Percentiles rank a stretch among this genome's conserved stretches.
Evolutionary conservation across 2,888 invertebrate genomes (phyloP).

Genomic region (Clivina fossor): DNA sequence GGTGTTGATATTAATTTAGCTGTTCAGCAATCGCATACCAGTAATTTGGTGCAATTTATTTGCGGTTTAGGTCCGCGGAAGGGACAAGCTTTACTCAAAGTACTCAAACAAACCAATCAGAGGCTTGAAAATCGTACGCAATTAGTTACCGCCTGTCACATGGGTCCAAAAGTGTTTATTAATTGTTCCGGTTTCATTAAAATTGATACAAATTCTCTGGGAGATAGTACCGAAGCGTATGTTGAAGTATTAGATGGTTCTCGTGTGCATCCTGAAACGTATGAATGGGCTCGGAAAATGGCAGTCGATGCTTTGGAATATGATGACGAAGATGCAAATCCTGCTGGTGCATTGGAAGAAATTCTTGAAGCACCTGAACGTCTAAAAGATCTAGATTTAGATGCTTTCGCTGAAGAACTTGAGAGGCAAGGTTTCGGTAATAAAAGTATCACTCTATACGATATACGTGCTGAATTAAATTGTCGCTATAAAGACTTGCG

Average conservation of each 20-base stretch:
- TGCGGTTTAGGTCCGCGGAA: slow-evolving; percentile 97
- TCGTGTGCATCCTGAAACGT: slow-evolving; percentile 97
- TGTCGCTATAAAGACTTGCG: slow-evolving; percentile 90
- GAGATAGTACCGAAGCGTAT: slow-evolving; percentile 92
- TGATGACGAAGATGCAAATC: slow-evolving; percentile 95
- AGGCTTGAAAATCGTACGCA: slow-evolving; percentile 93
- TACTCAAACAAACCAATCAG: slow-evolving; percentile 88
- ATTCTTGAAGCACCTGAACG: slow-evolving; percentile 94
- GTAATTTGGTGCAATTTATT: slow-evolving; percentile 91
- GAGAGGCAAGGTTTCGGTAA: slow-evolving; percentile 80
- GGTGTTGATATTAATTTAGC: slow-evolving; percentile 96
- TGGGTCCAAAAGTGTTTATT: slow-evolving; percentile 94
- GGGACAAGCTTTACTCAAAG: slow-evolving; percentile 81
- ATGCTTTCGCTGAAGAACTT: slow-evolving; percentile 97
- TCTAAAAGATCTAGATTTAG: slow-evolving; percentile 93
- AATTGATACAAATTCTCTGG: slow-evolving; percentile 94
- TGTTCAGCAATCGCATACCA: slow-evolving; percentile 83
- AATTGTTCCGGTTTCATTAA: slow-evolving; percentile 99
- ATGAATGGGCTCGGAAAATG: slow-evolving; percentile 99
- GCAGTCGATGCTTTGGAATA: slow-evolving; percentile 98
- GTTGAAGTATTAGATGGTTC: slow-evolving; percentile 96
- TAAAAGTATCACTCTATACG: slow-evolving; percentile 93
- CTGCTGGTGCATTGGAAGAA: slow-evolving; percentile 95
- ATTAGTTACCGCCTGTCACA: slow-evolving; percentile 90
- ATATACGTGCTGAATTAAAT: slow-evolving; percentile 94